These are phyloP conservation scores for Drosophila percnosoma DNA, from an alignment of 2,888 invertebrate genomes.

Conservation along the genomic window DNA sequence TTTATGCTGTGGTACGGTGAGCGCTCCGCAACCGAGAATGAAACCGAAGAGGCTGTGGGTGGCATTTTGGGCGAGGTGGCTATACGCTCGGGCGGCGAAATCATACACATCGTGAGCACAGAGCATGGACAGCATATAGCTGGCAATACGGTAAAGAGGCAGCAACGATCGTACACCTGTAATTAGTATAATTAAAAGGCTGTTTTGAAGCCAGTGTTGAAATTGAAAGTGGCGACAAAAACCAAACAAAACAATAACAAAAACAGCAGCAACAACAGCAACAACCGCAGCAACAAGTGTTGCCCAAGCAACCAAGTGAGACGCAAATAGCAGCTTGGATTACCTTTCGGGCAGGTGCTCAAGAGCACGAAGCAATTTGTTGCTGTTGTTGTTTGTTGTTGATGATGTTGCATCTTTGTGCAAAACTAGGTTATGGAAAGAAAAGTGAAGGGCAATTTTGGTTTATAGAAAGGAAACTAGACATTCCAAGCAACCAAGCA, in stretches of 20 bases:
- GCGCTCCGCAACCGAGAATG: slow-evolving; percentile 83
- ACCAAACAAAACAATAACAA: slow-evolving; percentile 5
- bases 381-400: slow-evolving; percentile 35
- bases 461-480: slow-evolving; percentile 75
- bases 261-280: slow-evolving; percentile 14
- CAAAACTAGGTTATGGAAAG: slow-evolving; percentile 81
- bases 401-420: slow-evolving; percentile 79
- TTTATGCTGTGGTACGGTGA: slow-evolving; percentile 86
- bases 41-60: slow-evolving; percentile 84
- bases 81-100: slow-evolving; percentile 85
- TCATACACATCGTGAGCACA: slow-evolving; percentile 84
- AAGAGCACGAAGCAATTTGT: slow-evolving; percentile 63
- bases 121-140: slow-evolving; percentile 83
- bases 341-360: slow-evolving; percentile 74
- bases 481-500: slow-evolving; percentile 38
- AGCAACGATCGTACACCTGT: slow-evolving; percentile 34
- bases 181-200: slow-evolving; percentile 74
- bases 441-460: slow-evolving; percentile 78
- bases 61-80: slow-evolving; percentile 85
- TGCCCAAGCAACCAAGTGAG: slow-evolving; percentile 78
- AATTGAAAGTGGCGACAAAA: slow-evolving; percentile 70
- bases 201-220: slow-evolving; percentile 58
- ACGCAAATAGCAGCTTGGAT: slow-evolving; percentile 74
- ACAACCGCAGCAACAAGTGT: slow-evolving; percentile 47
- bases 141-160: slow-evolving; percentile 82